These are phyloP conservation scores for Bombus confusus DNA, from an alignment of 1,140 invertebrate species.

Conservation along the genomic window DNA sequence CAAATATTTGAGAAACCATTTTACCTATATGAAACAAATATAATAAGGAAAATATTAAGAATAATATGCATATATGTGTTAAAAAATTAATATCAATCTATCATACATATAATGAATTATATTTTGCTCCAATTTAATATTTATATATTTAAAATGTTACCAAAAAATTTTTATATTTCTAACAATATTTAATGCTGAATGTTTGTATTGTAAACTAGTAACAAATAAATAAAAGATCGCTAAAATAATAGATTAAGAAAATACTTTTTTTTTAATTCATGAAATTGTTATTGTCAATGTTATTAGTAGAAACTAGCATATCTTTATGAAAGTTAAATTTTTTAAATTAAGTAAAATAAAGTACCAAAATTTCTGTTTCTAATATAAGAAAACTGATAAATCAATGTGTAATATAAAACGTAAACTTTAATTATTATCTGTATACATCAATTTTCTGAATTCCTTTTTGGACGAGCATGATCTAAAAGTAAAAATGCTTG, in stretches of 20 bases:
- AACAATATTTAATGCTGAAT: background rate
- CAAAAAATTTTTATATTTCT: background rate
- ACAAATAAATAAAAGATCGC: background rate
- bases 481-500: constrained; percentile 14
- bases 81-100: no score
- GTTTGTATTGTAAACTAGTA: background rate
- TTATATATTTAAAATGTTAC: background rate
- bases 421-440: constrained; percentile 29
- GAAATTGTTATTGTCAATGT: background rate
- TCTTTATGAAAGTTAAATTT: constrained; percentile 13
- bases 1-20: constrained; percentile 49
- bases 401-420: background rate
- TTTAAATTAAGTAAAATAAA: background rate
- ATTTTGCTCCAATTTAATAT: background rate
- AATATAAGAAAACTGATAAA: background rate
- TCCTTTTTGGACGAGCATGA: constrained; percentile 9
- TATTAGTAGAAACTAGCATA: background rate
- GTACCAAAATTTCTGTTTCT: constrained; percentile 7
- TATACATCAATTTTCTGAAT: constrained; percentile 4
- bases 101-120: background rate
- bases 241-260: background rate
- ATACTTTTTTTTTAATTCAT: background rate
- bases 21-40: constrained; percentile 21
- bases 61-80: background rate
- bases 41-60: background rate